These are phyloP conservation scores for Chydorus sphaericus DNA, from an alignment of 2,888 invertebrate genomes.

Conservation along the genomic window DNA sequence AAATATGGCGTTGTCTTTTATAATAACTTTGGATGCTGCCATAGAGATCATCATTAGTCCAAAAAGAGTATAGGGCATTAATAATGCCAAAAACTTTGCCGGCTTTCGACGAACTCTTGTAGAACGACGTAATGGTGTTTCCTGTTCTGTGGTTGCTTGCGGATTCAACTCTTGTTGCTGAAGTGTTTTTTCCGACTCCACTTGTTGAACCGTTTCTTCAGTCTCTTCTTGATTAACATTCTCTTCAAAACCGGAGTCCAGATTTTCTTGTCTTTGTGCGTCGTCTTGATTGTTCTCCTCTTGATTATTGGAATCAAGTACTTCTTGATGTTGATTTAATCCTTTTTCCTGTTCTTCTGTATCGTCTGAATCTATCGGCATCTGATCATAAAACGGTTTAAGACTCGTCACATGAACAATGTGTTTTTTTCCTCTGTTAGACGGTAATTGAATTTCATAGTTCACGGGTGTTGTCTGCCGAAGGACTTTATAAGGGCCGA, in stretches of 20 bases:
- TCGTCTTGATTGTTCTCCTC: no score
- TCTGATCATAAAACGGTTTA: not conserved
- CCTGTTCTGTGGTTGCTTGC: no score
- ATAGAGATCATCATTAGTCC: not conserved
- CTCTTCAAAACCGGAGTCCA: no score
- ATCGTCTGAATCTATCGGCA: no score
- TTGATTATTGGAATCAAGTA: no score
- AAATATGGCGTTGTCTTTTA: not conserved
- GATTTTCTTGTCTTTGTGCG: no score
- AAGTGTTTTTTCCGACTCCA: no score
- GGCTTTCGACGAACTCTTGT: not conserved
- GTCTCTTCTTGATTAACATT: no score
- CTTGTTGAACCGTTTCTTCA: no score
- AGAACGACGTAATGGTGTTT: not conserved
- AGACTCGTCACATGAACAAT: constrained; percentile 1
- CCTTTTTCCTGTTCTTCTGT: no score
- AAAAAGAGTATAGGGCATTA: not conserved
- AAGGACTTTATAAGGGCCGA: not conserved
- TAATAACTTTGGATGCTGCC: not conserved
- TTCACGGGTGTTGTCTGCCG: not conserved
- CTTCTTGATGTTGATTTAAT: no score
- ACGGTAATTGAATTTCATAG: constrained; percentile 4
- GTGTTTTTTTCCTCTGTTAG: not conserved
- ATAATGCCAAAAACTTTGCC: not conserved
- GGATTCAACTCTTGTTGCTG: no score